Percentiles rank a stretch among this genome's conserved stretches.
Conservation (phyloP, 2,797 vertebrate species). For the Thunnus albacares region DNA sequence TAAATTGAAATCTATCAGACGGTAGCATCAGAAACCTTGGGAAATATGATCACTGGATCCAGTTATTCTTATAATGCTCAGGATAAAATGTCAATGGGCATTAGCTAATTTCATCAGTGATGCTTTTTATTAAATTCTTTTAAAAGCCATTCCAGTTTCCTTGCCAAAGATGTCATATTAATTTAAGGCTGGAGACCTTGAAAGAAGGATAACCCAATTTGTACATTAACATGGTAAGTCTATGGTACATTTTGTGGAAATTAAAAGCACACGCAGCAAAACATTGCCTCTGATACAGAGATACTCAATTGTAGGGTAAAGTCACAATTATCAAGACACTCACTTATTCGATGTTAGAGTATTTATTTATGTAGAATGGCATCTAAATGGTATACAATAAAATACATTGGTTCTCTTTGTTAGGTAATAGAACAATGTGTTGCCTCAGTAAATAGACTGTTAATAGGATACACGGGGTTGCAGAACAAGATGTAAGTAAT, state of each 20-base stretch:
- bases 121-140: constrained; percentile 89
- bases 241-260: constrained; percentile 72
- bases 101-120: constrained; percentile 87
- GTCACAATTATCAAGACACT: constrained; percentile 23
- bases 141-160: constrained; percentile 85
- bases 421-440: constrained; percentile 6
- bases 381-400: constrained; percentile 11
- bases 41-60: constrained; percentile 80
- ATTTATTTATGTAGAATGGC: constrained; percentile 1
- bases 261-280: constrained; percentile 77
- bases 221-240: constrained; percentile 80
- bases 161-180: constrained; percentile 87
- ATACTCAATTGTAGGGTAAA: constrained; percentile 38
- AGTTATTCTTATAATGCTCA: constrained; percentile 84
- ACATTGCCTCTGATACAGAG: constrained; percentile 52
- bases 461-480: neutral
- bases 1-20: constrained; percentile 72
- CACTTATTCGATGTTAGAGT: constrained; percentile 29
- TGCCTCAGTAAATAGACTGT: neutral
- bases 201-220: constrained; percentile 87
- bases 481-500: neutral
- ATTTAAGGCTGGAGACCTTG: constrained; percentile 83
- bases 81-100: constrained; percentile 88
- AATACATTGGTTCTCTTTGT: neutral
- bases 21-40: constrained; percentile 68